phyloP scores from a whole-genome alignment of 2,888 invertebrate genomes.

The Baccha elongata region DNA sequence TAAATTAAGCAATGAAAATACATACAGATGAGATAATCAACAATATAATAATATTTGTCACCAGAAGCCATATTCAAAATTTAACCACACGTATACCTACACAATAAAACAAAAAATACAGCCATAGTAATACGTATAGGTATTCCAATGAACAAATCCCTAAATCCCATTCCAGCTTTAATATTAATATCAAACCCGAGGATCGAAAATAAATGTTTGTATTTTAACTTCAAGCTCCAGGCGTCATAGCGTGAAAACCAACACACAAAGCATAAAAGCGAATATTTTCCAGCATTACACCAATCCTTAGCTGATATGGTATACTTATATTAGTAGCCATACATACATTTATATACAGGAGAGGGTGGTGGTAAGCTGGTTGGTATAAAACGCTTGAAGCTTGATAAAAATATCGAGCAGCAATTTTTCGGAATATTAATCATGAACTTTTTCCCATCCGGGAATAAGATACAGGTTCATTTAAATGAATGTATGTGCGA shows the following conservation, averaged over 20 bases:
- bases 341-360: not conserved
- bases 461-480: slow-evolving; percentile 37
- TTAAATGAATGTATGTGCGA: not conserved
- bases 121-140: not conserved
- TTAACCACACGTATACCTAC: not conserved
- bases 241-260: slow-evolving; percentile 44
- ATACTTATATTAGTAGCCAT: too few relatives aligned
- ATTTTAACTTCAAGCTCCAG: slow-evolving; percentile 33
- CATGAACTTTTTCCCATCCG: slow-evolving; percentile 62
- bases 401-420: slow-evolving; percentile 55
- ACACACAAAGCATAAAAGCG: slow-evolving; percentile 42
- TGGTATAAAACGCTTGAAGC: slow-evolving; percentile 16
- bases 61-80: slow-evolving; percentile 21
- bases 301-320: not conserved
- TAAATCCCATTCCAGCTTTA: slow-evolving; percentile 16
- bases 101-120: not conserved
- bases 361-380: not conserved
- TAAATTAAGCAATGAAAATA: slow-evolving; percentile 55
- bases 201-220: slow-evolving; percentile 32
- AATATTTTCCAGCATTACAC: slow-evolving; percentile 21
- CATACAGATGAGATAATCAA: too few relatives aligned
- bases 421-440: slow-evolving; percentile 60
- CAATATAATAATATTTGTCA: slow-evolving; percentile 28
- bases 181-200: slow-evolving; percentile 40
- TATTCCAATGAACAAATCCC: slow-evolving; percentile 19